Base-by-base conservation (phyloP, 2,797 vertebrate species). In the Tadarida brasiliensis region DNA sequence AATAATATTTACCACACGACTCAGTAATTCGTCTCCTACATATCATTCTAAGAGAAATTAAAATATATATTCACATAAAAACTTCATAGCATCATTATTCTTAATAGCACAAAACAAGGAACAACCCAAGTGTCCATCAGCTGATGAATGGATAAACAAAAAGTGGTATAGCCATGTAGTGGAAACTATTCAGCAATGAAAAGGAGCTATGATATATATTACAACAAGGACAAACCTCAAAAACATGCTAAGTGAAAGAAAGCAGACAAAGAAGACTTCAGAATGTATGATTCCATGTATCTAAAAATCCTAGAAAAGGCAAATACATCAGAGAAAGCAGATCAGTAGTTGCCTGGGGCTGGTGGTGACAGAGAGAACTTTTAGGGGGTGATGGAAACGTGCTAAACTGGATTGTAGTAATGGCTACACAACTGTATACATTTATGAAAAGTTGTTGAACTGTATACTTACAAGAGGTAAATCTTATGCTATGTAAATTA, bases 21-120 rank as follows among this genome's bases (percentile, higher is more conserved):
- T 54, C 47, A 87, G 39, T 80, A 39, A 92, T 92, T 87, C 61
- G 11, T 80, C 26, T 92, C 15, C 51, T 91, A 33, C 0, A 0
- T 78, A 78, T 76, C 51, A 61, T 77, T 70, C 63, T 94, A 96
- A 94, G n/a, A 87, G 76, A 96, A 91, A 95, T 61, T 94, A 76
- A 94, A 95, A 80, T n/a, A 70, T 47, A 47, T 47, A 15, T 71
- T 95, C 59, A 68, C 26, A 49, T 15, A 54, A 91, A 88, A 78
- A 76, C 71, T 71, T 71, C 14, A 82, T 47, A 82, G 22, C 28
- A 65, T 63, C n/a, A 78, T 96, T 94, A 78, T 70, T 95, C 51
- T n/a, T 82, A 51, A 63, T 87, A 74, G 51, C n/a, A 11, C 2
- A 12, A 80, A 65, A n/a, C 26, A 86, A 30, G 70, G 30, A 95